phyloP scores from a whole-genome alignment of 53 echinoderm and acorn worm genomes.

The Holothuria scabra region DNA sequence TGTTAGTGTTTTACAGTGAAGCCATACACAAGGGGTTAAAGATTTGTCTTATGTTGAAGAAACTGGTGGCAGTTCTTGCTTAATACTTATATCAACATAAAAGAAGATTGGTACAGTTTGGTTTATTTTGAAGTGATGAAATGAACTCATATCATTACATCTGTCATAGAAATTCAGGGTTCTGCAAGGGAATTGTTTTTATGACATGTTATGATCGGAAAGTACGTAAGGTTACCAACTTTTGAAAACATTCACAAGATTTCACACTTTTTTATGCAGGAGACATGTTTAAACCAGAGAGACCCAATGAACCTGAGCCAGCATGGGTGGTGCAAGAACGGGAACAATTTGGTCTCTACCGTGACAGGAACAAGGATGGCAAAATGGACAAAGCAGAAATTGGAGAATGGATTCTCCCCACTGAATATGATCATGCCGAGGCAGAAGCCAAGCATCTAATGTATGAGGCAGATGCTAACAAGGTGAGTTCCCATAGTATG shows the following conservation, averaged over 20 bases:
- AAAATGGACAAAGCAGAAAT: constrained; percentile 71
- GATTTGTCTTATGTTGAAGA: too few relatives aligned
- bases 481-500: constrained; percentile 37
- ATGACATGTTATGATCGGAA: too few relatives aligned
- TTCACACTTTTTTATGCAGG: constrained; percentile 34
- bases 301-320: constrained; percentile 62
- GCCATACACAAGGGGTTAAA: too few relatives aligned
- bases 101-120: neutral
- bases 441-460: constrained; percentile 83
- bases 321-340: constrained; percentile 75
- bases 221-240: too few relatives aligned
- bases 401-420: constrained; percentile 76
- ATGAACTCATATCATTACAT: too few relatives aligned
- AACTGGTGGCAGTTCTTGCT: too few relatives aligned
- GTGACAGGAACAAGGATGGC: constrained; percentile 71
- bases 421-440: constrained; percentile 70
- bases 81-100: too few relatives aligned
- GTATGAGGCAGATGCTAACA: constrained; percentile 67
- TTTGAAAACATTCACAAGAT: too few relatives aligned
- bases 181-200: too few relatives aligned
- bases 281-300: constrained; percentile 74
- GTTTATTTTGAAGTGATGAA: too few relatives aligned
- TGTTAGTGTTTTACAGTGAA: too few relatives aligned
- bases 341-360: constrained; percentile 73
- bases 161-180: too few relatives aligned